These are phyloP conservation scores for Labeo rohita DNA, from an alignment of 2,113 vertebrate species.

Conservation along the genomic window DNA sequence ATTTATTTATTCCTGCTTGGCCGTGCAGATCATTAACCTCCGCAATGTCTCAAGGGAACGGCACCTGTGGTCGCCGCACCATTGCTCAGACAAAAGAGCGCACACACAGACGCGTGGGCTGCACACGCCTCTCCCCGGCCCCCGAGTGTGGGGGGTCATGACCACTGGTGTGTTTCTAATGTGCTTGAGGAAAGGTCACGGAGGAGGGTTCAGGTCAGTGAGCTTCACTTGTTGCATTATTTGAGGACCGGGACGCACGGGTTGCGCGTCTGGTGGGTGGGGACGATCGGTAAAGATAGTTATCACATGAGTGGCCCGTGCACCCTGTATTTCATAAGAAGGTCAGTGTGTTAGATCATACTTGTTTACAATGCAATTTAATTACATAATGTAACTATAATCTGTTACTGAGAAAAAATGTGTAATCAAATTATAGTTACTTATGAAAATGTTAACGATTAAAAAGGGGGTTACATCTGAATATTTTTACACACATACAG, in stretches of 20 bases:
- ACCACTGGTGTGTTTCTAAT: slow-evolving; percentile 62
- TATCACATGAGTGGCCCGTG: slow-evolving; percentile 16
- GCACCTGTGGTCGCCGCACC: slow-evolving; percentile 72
- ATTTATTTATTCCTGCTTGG: slow-evolving; percentile 72
- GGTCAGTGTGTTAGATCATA: slow-evolving; percentile 46
- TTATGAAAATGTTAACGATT: too few relatives aligned
- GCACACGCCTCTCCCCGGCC: slow-evolving; percentile 61
- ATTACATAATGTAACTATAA: too few relatives aligned
- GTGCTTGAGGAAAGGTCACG: slow-evolving; percentile 46
- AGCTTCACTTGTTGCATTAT: slow-evolving; percentile 58
- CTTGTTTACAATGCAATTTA: neutral
- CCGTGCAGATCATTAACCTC: slow-evolving; percentile 82
- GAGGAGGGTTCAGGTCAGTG: slow-evolving; percentile 17
- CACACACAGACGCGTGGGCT: slow-evolving; percentile 55
- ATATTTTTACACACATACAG: too few relatives aligned
- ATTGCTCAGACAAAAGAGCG: slow-evolving; percentile 70
- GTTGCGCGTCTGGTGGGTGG: slow-evolving; percentile 30
- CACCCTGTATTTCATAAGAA: slow-evolving; percentile 40
- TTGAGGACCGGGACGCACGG: slow-evolving; percentile 38
- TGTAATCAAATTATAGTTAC: too few relatives aligned
- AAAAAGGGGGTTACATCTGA: too few relatives aligned
- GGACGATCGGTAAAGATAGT: slow-evolving; percentile 12
- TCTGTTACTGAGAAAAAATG: too few relatives aligned
- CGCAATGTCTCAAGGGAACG: slow-evolving; percentile 70
- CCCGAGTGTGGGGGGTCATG: slow-evolving; percentile 42